Base-by-base conservation (phyloP, 2,797 vertebrate species). In the Numenius phaeopus region DNA sequence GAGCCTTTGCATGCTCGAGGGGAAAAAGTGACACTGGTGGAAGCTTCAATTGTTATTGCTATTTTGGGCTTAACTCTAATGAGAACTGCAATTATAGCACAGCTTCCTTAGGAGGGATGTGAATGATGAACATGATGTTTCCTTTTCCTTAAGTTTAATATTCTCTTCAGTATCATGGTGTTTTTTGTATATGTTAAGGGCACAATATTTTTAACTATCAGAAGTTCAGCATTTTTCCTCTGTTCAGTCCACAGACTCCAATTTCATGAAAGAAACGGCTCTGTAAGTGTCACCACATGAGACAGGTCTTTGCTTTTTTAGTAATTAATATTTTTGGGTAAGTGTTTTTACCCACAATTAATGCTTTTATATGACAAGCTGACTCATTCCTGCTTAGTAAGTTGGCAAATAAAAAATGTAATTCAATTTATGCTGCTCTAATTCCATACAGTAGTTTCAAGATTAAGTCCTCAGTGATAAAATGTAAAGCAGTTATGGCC, bases 51-150 rank as follows among this genome's bases (percentile, higher is more conserved):
- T 93, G 89, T 91, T 58, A 72, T 52, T 83, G 54, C 83, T 97
- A 95, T 96, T 98, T 97, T 97, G 79, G 62, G 39, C 67, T 82
- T 66, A 62, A 81, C 17, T 76, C 7, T 42, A 11, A 26, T 22
- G 24, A 52, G 67, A 69, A n/a, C 71, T 65, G 77, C 61, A 96
- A 32, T 95, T 73, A 87, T 32, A 88, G 72, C 47, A 90, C 26
- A 75, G 59, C 87, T 95, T 97, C 96, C 97, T 97, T 92, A 76
- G 95, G 66, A 96, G 90, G 81, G 70, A 97, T 78, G 21, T 95
- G 95, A 94, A 67, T 70, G 69, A 91, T 92, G 83, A 95, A 73
- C 62, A 24, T 18, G 19, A 71, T 58, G 64, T 90, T 96, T 97
- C 93, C 89, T 76, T 94, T 96, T 97, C 90, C 77, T 94, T 94